Evolutionary conservation across 1,140 invertebrate genomes (phyloP).

Genomic region (Hylaeus anthracinus): DNA sequence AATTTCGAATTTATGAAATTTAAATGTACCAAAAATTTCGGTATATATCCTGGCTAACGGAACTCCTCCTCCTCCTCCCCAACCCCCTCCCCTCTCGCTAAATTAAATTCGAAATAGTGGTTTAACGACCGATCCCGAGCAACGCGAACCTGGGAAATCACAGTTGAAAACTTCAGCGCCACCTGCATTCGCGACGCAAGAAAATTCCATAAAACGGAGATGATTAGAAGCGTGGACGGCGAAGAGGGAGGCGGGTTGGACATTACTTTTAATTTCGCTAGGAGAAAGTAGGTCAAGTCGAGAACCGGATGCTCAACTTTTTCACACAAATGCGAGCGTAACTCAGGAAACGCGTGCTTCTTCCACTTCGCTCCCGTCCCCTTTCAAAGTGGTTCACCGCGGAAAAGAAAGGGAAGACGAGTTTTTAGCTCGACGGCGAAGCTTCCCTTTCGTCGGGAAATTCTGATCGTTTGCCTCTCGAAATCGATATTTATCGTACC

Average conservation of each 20-base stretch:
- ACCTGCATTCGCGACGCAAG: neutral
- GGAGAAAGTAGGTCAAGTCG: constrained; percentile 15
- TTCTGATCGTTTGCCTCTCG: neutral
- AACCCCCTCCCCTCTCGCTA: no score
- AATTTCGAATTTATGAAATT: no score
- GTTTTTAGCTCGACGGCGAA: neutral
- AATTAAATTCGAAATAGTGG: neutral
- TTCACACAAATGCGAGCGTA: constrained; percentile 15
- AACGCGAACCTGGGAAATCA: neutral
- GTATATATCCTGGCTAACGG: no score
- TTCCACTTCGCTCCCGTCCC: no score
- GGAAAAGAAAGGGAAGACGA: neutral
- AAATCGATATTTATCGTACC: no score
- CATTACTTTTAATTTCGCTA: constrained; percentile 29
- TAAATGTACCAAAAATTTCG: neutral
- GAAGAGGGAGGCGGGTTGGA: neutral
- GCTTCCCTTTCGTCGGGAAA: neutral
- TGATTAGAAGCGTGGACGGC: constrained; percentile 13
- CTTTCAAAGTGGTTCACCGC: neutral
- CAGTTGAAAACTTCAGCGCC: neutral
- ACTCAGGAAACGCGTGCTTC: constrained; percentile 4
- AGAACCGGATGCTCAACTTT: constrained; percentile 23
- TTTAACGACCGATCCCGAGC: neutral
- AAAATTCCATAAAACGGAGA: neutral
- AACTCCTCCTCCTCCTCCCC: no score